Conservation (phyloP, 2,888 invertebrate genomes). For the Lobophora halterata region DNA sequence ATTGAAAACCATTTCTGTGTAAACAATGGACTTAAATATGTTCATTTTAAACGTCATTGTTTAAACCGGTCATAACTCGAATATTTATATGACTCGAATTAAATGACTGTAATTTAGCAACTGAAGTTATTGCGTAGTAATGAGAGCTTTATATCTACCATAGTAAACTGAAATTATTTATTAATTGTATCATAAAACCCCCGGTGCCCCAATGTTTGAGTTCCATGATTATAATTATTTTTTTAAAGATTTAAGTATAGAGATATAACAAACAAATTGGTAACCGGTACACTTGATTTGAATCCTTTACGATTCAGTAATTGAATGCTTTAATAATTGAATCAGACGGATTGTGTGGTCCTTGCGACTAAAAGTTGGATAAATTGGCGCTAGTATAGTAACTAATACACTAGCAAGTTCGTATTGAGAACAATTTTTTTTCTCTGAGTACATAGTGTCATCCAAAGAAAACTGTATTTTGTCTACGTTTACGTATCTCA, state of each 20-base stretch:
- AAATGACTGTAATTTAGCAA: slow-evolving; percentile 48
- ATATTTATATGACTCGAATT: slow-evolving; percentile 41
- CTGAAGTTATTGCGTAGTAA: slow-evolving; percentile 49
- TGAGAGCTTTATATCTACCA: slow-evolving; percentile 49
- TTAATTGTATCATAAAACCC: slow-evolving; percentile 51
- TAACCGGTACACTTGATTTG: slow-evolving; percentile 18
- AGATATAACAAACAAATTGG: slow-evolving; percentile 31
- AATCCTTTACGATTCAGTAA: slow-evolving; percentile 35
- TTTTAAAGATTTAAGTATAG: no score
- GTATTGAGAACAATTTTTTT: no score
- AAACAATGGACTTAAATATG: slow-evolving; percentile 26
- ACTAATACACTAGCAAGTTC: no score
- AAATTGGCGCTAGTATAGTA: slow-evolving; percentile 46
- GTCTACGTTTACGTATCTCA: no score
- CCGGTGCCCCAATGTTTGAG: slow-evolving; percentile 21
- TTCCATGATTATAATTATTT: no score
- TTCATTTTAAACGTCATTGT: slow-evolving; percentile 41
- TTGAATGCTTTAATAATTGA: slow-evolving; percentile 32
- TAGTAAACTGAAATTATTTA: slow-evolving; percentile 50
- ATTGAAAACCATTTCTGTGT: slow-evolving; percentile 13
- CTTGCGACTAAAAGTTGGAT: slow-evolving; percentile 39
- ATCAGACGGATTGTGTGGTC: slow-evolving; percentile 30
- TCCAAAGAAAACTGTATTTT: no score
- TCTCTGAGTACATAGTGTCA: no score
- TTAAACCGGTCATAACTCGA: slow-evolving; percentile 44